Evolutionary conservation across 2,797 vertebrate genomes (phyloP), one percentile per base, ranked within the genome.

Genomic region (Melanotaenia boesemani): DNA sequence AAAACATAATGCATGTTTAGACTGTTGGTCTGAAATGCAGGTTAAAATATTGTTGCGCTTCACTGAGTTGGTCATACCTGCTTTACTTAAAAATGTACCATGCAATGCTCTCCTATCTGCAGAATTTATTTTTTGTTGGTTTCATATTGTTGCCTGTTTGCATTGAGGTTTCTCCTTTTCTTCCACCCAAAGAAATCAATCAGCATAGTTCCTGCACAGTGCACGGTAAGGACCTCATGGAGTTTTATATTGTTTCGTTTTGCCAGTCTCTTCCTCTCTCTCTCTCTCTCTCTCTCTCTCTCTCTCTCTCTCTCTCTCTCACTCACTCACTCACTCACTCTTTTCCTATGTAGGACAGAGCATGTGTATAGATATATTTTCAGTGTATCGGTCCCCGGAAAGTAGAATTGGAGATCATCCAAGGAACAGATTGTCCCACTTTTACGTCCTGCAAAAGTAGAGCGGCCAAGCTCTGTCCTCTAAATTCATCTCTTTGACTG

Each of bases 361-460:
- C 85, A 79, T 90, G 91, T 92, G 92, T 93, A 93, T 94, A 92
- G 94, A 94, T 94, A 93, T 95, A 95, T 95, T 95, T 95, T 95
- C 95, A 95, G 94, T 94, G 91, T 93, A 93, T 92, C 77, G 59
- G 94, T 95, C 95, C 94, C 94, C 90, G 91, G 95, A 94, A 95
- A 95, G 91, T 94, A 95, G 93, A 95, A 91, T 94, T 95, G 95
- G 94, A 95, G 89, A 91, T 90, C 88, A 86, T 94, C 95, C 95
- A 95, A 93, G 92, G 95, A 95, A 95, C 95, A 95, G 94, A 93
- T 95, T 95, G 95, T 94, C 95, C 95, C 95, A 95, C 92, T 95
- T 95, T 92, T 92, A 90, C 83, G 89, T 90, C 91, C 92, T 89
- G 92, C 76, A 80, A 93, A 95, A 95, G 91, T 95, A 86, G 95